Evolutionary conservation across 92 coral and sea anemone genomes (phyloP).

Genomic region (Chrysogorgia sp.): DNA sequence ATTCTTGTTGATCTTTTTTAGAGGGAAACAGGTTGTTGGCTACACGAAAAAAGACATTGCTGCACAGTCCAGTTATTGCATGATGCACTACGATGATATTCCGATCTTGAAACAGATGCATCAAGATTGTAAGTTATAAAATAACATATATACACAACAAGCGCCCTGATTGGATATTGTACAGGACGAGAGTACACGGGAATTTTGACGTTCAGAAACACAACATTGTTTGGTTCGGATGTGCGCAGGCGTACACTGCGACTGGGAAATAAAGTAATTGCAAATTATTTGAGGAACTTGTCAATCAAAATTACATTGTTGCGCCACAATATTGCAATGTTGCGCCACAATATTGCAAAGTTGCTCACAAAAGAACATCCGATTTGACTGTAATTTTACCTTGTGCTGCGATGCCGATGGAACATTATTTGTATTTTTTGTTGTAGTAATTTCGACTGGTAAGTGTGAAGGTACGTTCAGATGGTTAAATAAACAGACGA

Average conservation of each 20-base stretch:
- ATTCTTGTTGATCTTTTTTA: constrained; percentile 22
- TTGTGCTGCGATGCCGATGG: background rate
- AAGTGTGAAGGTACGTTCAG: constrained; percentile 97
- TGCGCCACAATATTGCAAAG: background rate
- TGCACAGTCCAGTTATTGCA: constrained; percentile 92
- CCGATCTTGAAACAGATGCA: constrained; percentile 83
- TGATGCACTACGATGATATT: constrained; percentile 98
- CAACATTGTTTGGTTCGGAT: too few species aligned
- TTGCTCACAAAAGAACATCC: background rate
- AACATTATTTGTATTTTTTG: background rate
- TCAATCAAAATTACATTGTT: too few species aligned
- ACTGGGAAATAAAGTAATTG: too few species aligned
- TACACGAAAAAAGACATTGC: constrained; percentile 93
- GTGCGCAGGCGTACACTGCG: too few species aligned
- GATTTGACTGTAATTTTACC: too few species aligned
- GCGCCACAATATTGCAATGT: too few species aligned
- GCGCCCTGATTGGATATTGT: too few species aligned
- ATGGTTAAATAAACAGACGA: constrained; percentile 86
- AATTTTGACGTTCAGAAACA: too few species aligned
- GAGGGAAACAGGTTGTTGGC: constrained; percentile 94
- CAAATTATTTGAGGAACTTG: too few species aligned
- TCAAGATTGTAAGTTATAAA: constrained; percentile 90
- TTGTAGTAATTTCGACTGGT: constrained; percentile 83
- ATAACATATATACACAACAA: too few species aligned
- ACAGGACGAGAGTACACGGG: too few species aligned